Percentiles rank a stretch among this genome's conserved stretches.
phyloP scores from a whole-genome alignment of 2,888 invertebrate species.

The Lacanobia wlatinum region DNA sequence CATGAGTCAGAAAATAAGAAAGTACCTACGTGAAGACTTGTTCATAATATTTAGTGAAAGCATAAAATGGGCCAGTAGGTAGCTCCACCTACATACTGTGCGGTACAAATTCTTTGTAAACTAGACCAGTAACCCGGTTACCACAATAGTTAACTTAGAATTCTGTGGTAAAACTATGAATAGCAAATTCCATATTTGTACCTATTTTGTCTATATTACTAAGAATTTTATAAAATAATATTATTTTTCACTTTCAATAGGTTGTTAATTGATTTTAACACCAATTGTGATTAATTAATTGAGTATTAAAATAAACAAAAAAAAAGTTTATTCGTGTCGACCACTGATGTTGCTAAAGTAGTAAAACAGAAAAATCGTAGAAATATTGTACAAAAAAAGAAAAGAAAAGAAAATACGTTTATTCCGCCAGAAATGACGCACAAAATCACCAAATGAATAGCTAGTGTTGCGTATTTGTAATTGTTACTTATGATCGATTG shows the following conservation, averaged over 20 bases:
- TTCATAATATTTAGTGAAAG: conserved; percentile 56
- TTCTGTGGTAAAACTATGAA: conserved; percentile 20
- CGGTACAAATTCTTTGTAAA: conserved; percentile 38
- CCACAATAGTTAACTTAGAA: conserved; percentile 20
- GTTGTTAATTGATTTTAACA: no score
- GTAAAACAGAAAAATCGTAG: no score
- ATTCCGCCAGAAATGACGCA: no score
- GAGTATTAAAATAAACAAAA: neutral
- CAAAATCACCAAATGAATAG: no score
- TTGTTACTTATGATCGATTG: neutral
- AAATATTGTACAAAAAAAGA: no score
- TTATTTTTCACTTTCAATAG: no score
- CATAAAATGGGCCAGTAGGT: conserved; percentile 39
- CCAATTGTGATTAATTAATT: neutral
- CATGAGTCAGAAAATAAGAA: conserved; percentile 55
- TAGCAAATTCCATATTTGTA: conserved; percentile 11
- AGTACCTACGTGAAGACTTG: conserved; percentile 44
- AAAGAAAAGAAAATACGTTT: no score
- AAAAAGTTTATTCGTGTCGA: neutral
- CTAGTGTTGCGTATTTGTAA: no score
- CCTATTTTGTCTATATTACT: no score
- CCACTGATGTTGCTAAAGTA: neutral
- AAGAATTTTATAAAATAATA: no score
- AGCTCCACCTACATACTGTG: conserved; percentile 19
- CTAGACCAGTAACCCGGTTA: conserved; percentile 42